Evolutionary conservation across 2,888 invertebrate genomes (phyloP).

Genomic region (Oligia strigilis): DNA sequence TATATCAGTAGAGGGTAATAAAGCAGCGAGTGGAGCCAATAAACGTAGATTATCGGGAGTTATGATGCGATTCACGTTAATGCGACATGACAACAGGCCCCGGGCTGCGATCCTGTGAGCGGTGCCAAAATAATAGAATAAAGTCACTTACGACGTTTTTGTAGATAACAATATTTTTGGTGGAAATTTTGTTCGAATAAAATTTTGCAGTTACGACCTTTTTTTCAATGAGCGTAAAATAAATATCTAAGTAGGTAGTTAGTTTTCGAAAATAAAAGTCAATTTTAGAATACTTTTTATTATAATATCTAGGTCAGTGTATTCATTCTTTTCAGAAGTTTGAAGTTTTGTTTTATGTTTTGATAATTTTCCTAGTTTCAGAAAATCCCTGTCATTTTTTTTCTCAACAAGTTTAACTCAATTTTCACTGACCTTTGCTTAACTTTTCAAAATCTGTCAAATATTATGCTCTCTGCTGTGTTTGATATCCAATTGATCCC

Average conservation of each 20-base stretch:
- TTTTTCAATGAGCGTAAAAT: neutral
- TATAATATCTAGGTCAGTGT: neutral
- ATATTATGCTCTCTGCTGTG: constrained; percentile 36
- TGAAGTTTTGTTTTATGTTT: neutral
- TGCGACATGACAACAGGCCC: constrained; percentile 88
- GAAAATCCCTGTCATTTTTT: neutral
- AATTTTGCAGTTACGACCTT: neutral
- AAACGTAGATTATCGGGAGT: constrained; percentile 90
- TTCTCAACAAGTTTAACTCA: neutral
- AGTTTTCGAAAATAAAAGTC: neutral
- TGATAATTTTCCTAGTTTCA: neutral
- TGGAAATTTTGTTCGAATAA: neutral
- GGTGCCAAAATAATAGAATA: constrained; percentile 59
- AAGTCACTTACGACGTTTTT: constrained; percentile 23
- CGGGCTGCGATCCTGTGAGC: constrained; percentile 69
- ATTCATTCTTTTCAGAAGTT: neutral
- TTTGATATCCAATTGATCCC: constrained; percentile 62
- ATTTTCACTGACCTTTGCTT: constrained; percentile 1
- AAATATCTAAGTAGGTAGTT: neutral
- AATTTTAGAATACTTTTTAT: neutral
- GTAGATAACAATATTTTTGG: neutral
- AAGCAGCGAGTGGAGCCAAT: constrained; percentile 87
- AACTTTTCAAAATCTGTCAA: constrained; percentile 28
- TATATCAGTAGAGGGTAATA: constrained; percentile 77
- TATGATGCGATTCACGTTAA: constrained; percentile 89